Evolutionary conservation across 1,140 invertebrate species (phyloP).

Genomic region (Oreohelix idahoensis): DNA sequence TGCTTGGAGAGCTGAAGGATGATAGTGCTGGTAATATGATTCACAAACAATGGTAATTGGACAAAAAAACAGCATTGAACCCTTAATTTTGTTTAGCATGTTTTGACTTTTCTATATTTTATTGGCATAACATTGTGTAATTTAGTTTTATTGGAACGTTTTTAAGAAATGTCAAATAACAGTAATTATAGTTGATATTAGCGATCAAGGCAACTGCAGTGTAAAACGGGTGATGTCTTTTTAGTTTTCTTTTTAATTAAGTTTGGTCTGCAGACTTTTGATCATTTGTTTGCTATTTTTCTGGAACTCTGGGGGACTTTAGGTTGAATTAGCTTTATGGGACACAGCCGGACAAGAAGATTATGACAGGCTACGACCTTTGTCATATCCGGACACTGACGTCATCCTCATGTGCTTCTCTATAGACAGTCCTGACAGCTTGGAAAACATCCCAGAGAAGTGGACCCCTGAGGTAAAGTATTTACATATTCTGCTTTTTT

Average conservation of each 20-base stretch:
- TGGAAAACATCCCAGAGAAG: conserved; percentile 71
- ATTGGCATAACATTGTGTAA: too few relatives aligned
- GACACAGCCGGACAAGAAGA: conserved; percentile 75
- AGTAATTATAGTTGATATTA: too few relatives aligned
- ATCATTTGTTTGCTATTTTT: too few relatives aligned
- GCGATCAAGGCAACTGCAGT: background rate
- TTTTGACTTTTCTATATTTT: too few relatives aligned
- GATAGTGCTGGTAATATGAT: too few relatives aligned
- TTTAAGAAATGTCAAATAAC: too few relatives aligned
- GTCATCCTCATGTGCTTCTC: conserved; percentile 72
- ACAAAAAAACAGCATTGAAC: too few relatives aligned
- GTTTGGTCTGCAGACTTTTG: too few relatives aligned
- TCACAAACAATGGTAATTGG: too few relatives aligned
- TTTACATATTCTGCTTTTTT: background rate
- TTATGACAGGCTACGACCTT: conserved; percentile 77
- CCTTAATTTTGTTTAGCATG: too few relatives aligned
- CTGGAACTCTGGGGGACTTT: background rate
- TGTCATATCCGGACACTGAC: conserved; percentile 98
- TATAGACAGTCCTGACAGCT: conserved; percentile 69
- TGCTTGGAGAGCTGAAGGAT: too few relatives aligned
- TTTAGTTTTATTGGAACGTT: too few relatives aligned
- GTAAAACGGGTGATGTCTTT: background rate
- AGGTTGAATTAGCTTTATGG: conserved; percentile 95
- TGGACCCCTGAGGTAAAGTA: conserved; percentile 69
- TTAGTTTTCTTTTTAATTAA: background rate